Base-by-base conservation (phyloP, 2,888 invertebrate genomes). In the Aquatica leii region DNA sequence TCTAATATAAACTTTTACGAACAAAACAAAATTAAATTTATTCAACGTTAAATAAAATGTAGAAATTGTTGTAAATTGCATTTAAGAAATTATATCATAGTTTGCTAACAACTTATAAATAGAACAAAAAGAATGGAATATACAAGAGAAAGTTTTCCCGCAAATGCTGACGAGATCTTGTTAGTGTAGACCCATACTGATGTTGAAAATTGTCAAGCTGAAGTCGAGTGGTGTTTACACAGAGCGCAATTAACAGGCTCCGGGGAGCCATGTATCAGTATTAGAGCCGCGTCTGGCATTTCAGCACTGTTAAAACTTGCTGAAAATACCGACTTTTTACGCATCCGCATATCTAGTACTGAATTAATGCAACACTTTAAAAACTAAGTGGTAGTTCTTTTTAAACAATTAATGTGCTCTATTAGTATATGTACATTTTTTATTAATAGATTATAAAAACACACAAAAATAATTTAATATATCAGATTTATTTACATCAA, bases 201-300 rank as follows among this genome's bases (percentile, higher is more conserved):
- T 64, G 64, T 64, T 64, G 64, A 64, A 64, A 63, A 64, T 64
- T 64, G 64, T 64, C 64, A 64, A 64, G 64, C 59, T 60, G 35
- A 59, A 64, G 59, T 64, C 59, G 64, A 64, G 64, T 64, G 59
- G 64, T 64, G 64, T 64, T 64, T 64, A 64, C 64, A 64, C 64
- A 64, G 59, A 56, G 59, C 64, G 64, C 64, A 64, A 64, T 64
- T 64, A 64, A 64, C 64, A 60, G 60, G 64, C 64, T 60, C 59
- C 59, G 52, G 64, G 64, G 64, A 64, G 59, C 59, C 59, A 64
- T 64, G 64, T 64, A 64, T 64, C 64, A 64, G 64, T 64, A 64
- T 64, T 64, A 64, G 59, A 64, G 64, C 59, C 64, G 64, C 64
- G 64, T 64, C 64, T 64, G 56, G 64, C 64, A 64, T 64, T 64